Base-by-base conservation (phyloP, 2,888 invertebrate genomes). In the Quadriops clusia region DNA sequence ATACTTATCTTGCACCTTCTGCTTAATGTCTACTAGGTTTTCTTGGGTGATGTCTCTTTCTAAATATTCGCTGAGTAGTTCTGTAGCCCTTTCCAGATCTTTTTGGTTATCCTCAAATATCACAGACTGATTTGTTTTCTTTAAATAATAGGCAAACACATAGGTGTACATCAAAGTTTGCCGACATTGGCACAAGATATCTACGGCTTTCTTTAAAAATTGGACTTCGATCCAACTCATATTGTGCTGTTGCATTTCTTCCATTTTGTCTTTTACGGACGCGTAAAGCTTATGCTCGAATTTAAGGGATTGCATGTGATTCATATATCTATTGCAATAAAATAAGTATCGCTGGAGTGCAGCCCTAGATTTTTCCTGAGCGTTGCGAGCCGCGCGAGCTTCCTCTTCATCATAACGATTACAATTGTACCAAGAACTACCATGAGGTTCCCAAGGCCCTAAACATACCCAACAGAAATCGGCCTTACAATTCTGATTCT, bases 201-300 rank as follows among this genome's bases (percentile, higher is more conserved):
- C 94, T 50, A 95, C 94, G 26, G 97, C 97, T 62, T 94, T 93
- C 63, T 89, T 89, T 51, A 98, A 69, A 65, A 97, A 98, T 71
- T 98, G 97, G 39, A 95, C 95, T 74, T 98, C 98, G 52, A 98
- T 98, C 97, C 97, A 98, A 44, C 94, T 93, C 94, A 98, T 97
- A 61, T 93, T 93, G 61, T 94, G 91, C 58, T 93, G 93, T 60
- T 98, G 97, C 97, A 98, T 95, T 65, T 95, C 95, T 61, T 95
- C 95, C 95, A 98, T 98, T 70, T 97, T 97, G 59, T 85, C 83
- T 63, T 94, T 90, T 34, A 97, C 86, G 37, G 87, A 85, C 5
- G 90, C 86, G 65, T 95, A 94, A 35, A 98, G 70, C 72, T 95
- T 95, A 63, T 84, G 83, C 67, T 98, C 98, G 65, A 98, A 93